Conservation (phyloP, 1,140 invertebrate genomes). For the Aphis craccivora region DNA sequence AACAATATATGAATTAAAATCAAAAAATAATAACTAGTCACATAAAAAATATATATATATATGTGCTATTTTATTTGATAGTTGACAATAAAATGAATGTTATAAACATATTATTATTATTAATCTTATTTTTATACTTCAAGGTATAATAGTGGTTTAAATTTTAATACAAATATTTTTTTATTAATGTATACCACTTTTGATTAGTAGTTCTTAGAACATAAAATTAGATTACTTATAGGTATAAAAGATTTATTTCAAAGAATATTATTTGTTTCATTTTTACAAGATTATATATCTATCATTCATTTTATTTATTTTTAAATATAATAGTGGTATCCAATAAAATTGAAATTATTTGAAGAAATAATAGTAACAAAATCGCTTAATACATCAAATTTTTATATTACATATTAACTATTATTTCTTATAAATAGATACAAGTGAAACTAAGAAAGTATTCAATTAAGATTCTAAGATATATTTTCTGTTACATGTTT, state of each 20-base stretch:
- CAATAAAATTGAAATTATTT: neutral
- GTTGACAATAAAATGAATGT: neutral
- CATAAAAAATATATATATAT: neutral
- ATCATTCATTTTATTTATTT: neutral
- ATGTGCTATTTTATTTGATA: conserved; percentile 9
- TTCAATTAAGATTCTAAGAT: neutral
- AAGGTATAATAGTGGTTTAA: neutral
- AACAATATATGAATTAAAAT: conserved; percentile 7
- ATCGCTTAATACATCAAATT: neutral
- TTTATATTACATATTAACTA: neutral
- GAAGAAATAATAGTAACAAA: neutral
- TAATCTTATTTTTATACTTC: neutral
- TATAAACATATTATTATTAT: neutral
- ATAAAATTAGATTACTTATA: neutral
- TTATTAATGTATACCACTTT: neutral
- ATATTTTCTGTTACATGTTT: neutral
- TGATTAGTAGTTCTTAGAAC: neutral
- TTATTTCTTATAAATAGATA: conserved; percentile 5
- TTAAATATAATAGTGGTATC: neutral
- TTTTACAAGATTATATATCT: neutral
- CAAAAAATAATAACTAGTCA: conserved; percentile 25
- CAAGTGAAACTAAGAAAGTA: conserved; percentile 4
- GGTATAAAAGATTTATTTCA: neutral
- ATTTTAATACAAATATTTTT: neutral
- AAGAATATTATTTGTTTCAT: neutral